These are phyloP conservation scores for Dinocampus coccinellae DNA, from an alignment of 2,888 invertebrate genomes.

Conservation along the genomic window DNA sequence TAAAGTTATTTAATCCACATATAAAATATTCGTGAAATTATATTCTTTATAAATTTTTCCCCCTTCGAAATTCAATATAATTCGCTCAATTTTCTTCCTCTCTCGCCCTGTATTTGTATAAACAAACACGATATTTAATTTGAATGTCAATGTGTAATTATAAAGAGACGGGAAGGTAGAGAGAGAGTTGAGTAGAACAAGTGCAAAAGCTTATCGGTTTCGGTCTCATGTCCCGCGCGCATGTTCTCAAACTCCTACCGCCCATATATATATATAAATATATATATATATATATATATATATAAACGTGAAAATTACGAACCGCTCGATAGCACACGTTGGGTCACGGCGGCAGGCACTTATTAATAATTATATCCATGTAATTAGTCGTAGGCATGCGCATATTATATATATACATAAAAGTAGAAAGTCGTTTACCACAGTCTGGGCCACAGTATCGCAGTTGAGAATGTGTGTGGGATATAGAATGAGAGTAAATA, in stretches of 20 bases:
- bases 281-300: constrained; percentile 20
- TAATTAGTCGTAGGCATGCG: constrained; percentile 49
- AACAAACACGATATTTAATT: not conserved
- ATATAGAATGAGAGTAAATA: not conserved
- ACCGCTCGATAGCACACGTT: constrained; percentile 34
- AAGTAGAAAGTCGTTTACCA: constrained; percentile 28
- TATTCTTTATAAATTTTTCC: too few relatives aligned
- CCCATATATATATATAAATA: too few relatives aligned
- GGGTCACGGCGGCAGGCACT: constrained; percentile 42
- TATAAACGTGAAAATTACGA: constrained; percentile 43
- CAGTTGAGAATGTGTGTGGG: constrained; percentile 7
- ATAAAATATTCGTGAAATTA: too few relatives aligned
- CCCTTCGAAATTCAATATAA: too few relatives aligned
- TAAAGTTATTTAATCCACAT: not conserved
- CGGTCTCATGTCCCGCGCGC: constrained; percentile 38
- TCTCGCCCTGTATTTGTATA: not conserved
- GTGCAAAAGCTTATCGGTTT: constrained; percentile 24
- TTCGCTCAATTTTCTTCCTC: not conserved
- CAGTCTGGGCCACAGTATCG: constrained; percentile 6
- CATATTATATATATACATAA: constrained; percentile 15
- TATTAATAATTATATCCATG: constrained; percentile 52
- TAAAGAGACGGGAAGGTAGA: constrained; percentile 21
- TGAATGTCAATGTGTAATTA: not conserved
- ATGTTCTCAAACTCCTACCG: constrained; percentile 39
- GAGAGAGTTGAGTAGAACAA: not conserved